Percentiles rank a stretch among this genome's conserved stretches.
Conservation (phyloP, 2,113 vertebrate genomes). For the Alouatta palliata region DNA sequence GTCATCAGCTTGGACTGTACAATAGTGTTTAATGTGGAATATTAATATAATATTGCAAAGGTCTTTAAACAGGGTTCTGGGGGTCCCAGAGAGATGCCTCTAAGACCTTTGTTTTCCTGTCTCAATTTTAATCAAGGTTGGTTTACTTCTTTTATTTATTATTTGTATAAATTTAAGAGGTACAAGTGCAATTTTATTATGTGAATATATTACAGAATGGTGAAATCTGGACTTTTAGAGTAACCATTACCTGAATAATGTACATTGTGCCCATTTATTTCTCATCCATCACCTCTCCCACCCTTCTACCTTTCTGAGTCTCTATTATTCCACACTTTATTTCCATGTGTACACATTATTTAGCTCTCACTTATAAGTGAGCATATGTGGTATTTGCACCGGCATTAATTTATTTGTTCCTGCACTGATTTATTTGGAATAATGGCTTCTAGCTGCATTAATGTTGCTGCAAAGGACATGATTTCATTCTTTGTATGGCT, state of each 20-base stretch:
- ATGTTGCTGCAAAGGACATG: neutral
- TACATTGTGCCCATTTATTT: neutral
- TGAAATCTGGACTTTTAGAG: neutral
- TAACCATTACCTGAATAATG: neutral
- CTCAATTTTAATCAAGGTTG: neutral
- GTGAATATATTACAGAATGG: neutral
- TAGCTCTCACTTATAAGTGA: neutral
- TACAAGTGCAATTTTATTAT: neutral
- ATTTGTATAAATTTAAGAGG: neutral
- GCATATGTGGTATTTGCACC: neutral
- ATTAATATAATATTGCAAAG: neutral
- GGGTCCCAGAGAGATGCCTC: neutral
- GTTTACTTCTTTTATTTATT: neutral
- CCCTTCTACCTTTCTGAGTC: neutral
- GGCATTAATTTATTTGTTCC: neutral
- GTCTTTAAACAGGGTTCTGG: neutral
- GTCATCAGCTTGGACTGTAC: neutral
- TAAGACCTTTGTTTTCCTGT: neutral
- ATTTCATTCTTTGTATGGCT: too few relatives aligned
- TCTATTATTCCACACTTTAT: neutral
- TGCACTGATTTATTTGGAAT: neutral
- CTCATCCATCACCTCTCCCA: neutral
- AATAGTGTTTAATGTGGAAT: neutral
- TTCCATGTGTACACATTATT: neutral
- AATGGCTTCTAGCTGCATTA: neutral